Evolutionary conservation across 2,888 invertebrate species (phyloP), one percentile per base, ranked within the genome.

Genomic region (Orthosia incerta): DNA sequence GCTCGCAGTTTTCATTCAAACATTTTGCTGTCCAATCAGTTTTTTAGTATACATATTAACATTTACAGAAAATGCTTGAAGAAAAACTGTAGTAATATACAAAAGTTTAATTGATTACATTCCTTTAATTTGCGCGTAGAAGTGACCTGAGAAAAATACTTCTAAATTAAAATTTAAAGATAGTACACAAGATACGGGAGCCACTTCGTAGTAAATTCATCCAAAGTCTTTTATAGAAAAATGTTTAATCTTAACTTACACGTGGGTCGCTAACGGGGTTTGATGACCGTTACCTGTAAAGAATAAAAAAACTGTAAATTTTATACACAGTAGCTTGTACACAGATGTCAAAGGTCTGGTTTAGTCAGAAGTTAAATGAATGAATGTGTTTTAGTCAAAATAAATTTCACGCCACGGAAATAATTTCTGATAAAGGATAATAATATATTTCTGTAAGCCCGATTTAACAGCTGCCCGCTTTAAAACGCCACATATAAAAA

Each of bases 181-280:
- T 55, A 66, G 77, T 80, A 82, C 71, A 86, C 65, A 57, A 60
- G 65, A 75, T 82, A 79, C 83, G 72, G 77, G 61, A 78, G 23
- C 79, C 46, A 46, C 72, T 67, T 76, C 63, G 61, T 78, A 81
- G 76, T 83, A 88, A 89, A 87, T 82, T 86, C 79, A 83, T 90
- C 80, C 74, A 88, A 87, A 87, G 84, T 89, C 80, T 83, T 87
- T 74, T 84, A 79, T 79, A 86, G 78, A 83, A 85, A 83, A 84
- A 79, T 74, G 77, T 79, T 85, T 63, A 68, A 87, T 81, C 65
- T 80, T 86, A 87, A 89, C 93, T 97, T 97, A 97, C 89, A 97
- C 97, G 85, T 97, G 97, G 53, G 97, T 97, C 57, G 97, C 97
- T 88, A 97, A 89, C 4, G 97, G 95, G 64, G 94, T 93, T 84